These are phyloP conservation scores for Deilephila porcellus DNA, from an alignment of 2,888 invertebrate species.

Conservation along the genomic window DNA sequence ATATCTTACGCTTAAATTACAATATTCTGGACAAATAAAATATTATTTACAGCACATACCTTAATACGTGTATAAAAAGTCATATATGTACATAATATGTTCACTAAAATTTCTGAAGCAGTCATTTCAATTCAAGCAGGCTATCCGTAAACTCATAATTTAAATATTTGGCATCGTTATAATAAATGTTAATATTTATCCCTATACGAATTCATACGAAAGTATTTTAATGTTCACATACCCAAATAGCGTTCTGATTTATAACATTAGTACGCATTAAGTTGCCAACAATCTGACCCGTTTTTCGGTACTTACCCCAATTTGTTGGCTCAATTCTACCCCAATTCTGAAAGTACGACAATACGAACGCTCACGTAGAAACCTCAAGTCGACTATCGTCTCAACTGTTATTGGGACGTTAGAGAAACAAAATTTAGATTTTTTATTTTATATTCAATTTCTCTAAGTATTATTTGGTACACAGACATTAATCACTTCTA, in stretches of 20 bases:
- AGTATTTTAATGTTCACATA: constrained; percentile 22
- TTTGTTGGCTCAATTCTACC: constrained; percentile 17
- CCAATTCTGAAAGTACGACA: constrained; percentile 1
- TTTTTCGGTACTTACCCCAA: constrained; percentile 22
- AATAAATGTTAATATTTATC: neutral
- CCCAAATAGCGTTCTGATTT: constrained; percentile 14
- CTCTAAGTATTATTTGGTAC: too few species aligned
- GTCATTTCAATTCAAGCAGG: neutral
- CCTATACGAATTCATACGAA: constrained; percentile 1
- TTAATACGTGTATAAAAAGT: too few species aligned
- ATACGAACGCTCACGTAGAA: neutral
- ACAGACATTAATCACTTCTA: too few species aligned
- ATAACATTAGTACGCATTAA: constrained; percentile 17
- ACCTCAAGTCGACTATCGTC: neutral
- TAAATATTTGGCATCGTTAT: neutral
- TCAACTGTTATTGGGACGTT: neutral
- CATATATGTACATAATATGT: neutral
- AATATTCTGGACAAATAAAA: too few species aligned
- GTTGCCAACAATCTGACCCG: constrained; percentile 18
- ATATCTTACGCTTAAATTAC: too few species aligned
- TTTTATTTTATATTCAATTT: neutral
- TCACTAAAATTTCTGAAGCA: neutral
- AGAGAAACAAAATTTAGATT: too few species aligned
- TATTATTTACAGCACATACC: too few species aligned
- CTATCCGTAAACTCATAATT: neutral